Base-by-base conservation (phyloP, 2,797 vertebrate species). In the Sarcoramphus papa region DNA sequence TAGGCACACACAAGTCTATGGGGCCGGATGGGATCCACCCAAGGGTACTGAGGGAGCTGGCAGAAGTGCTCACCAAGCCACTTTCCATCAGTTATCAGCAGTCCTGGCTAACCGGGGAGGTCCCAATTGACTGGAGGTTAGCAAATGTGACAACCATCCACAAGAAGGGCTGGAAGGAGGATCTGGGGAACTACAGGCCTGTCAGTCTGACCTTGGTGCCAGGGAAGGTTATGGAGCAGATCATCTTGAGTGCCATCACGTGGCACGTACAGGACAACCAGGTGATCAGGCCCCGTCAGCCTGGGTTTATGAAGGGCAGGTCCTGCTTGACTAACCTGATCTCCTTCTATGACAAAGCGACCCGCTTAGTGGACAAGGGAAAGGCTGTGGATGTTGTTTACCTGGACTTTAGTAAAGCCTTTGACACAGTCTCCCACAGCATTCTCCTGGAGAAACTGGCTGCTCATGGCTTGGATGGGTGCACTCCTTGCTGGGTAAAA, bases 251-350 rank as follows among this genome's bases (percentile, higher is more conserved):
- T 40, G 53, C 33, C 24, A 47, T 28, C 53, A 47, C 6, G 0
- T 0, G 3, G 43, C 59, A 43, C 1, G 0, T 16, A 27, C 33
- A 45, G 9, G 28, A 60, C 31, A 68, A 47, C 10, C 27, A 70
- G 45, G 56, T 18, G 31, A 41, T 30, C 20, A 51, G 24, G 67
- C 56, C 30, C 15, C 20, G 20, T 30, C 56, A 43, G 31, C 20
- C 16, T 1, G 10, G 15, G 9, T 43, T 70, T 33, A 15, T 22
- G 31, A 82, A 70, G 6, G 30, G 30, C 79, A 35, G 56, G 31
- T 51, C 24, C 30, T 30, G 31, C 45, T 24, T 51, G 20, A 30
- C 56, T 4, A 82, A 60, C 25, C 31, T 28, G 54, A 43, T 82
- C 45, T 30, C 16, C 35, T 67, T 37, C 50, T 81, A 7, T 41